These are phyloP conservation scores for Pempheris klunzingeri DNA, from an alignment of 2,797 vertebrate genomes.

Conservation along the genomic window DNA sequence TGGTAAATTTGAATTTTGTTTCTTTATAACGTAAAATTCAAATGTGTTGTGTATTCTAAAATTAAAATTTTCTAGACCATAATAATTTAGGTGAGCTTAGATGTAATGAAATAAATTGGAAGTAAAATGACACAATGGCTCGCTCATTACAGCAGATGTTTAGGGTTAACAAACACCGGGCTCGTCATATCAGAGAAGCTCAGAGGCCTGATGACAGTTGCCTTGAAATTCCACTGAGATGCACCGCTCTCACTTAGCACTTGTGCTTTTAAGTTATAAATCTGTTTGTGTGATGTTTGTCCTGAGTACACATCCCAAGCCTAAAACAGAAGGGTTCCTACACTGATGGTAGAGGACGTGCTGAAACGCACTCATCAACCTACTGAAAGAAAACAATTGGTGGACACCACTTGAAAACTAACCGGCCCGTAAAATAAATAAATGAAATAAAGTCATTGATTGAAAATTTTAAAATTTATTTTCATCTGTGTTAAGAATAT, in stretches of 20 bases:
- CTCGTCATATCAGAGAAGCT: conserved; percentile 37
- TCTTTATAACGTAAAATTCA: background rate
- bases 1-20: background rate
- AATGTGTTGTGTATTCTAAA: background rate
- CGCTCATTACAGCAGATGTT: conserved; percentile 11
- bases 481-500: conserved; percentile 9
- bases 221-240: conserved; percentile 49
- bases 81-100: background rate
- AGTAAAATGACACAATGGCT: background rate
- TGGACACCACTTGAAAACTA: background rate
- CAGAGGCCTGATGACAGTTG: conserved; percentile 29
- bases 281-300: conserved; percentile 71
- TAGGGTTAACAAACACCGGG: conserved; percentile 54
- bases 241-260: conserved; percentile 64
- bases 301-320: conserved; percentile 37
- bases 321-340: conserved; percentile 4
- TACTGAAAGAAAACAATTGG: background rate
- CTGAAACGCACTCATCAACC: conserved; percentile 1
- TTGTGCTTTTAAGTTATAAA: conserved; percentile 49
- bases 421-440: background rate
- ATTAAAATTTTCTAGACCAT: background rate
- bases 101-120: conserved; percentile 1
- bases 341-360: conserved; percentile 10
- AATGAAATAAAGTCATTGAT: background rate
- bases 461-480: background rate